Evolutionary conservation across 2,797 vertebrate species (phyloP), one percentile per base, ranked within the genome.

Genomic region (Cyprinella venusta): DNA sequence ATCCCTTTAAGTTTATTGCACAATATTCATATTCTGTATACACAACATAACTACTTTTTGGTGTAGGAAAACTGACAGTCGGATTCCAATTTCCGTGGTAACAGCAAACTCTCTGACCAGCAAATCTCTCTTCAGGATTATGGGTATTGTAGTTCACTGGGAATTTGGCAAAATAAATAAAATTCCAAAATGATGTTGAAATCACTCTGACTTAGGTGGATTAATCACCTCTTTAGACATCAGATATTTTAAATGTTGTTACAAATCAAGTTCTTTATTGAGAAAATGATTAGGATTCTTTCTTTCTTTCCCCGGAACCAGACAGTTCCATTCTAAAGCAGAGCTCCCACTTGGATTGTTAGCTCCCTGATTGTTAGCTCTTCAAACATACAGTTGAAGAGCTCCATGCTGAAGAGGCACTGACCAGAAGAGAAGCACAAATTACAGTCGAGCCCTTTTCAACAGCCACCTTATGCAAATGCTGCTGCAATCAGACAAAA

Each of bases 401-500:
- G 84, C 40, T 5, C n/a, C 2, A n/a, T 26, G 36, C 36, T 76
- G 36, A 61, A 76, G 74, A 61, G 74, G 74, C 54, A 67, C 78
- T 76, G 50, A 40, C 71, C 61, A 81, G 83, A 45, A 45, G 77
- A 48, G 81, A 82, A 42, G 59, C 83, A 81, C 59, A 75, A 74
- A 82, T 75, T 83, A 88, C 76, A 24, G 38, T 81, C 15, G 16
- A 88, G 82, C 80, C 78, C 83, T 76, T 83, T 68, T 67, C 70
- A 88, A 82, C 72, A 83, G 77, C 82, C 81, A 59, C 87, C 71
- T 86, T 80, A 77, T 84, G 81, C 85, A 76, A 84, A 85, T 89
- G 50, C 45, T 61, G 75, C 84, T 83, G 83, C 91, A 91, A 91
- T 92, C 86, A 86, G 81, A 76, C 67, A 33, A 81, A 81, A 77